Evolutionary conservation across 1,140 invertebrate genomes (phyloP), one percentile per base, ranked within the genome.

Genomic region (Tribolium castaneum): DNA sequence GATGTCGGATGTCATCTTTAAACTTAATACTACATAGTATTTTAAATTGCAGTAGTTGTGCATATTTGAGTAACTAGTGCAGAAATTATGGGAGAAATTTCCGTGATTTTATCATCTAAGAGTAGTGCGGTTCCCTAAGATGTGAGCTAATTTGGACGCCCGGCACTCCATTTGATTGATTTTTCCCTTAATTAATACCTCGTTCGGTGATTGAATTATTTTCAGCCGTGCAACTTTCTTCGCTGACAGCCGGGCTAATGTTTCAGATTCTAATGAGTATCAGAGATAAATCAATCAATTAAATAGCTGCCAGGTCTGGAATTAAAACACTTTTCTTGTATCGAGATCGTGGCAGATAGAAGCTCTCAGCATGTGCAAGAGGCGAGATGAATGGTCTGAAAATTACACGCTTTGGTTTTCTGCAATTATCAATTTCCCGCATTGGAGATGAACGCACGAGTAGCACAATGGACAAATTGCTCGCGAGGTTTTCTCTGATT

Each of bases 351-450:
- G 39, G 12, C 52, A 16, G 12, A 25, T 59, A 25, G 39, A 45
- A 45, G 10, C 54, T 19, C 30, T 22, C 14, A 59, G 10, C 22
- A 56, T 25, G 22, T 22, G 10, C 7, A 25, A n/a, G 54, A 30
- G 12, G 14, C 9, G 16, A 16, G 16, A 59, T 59, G 14, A 66
- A 66, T 35, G 25, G 19, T 35, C 34, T 1, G 59, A 35, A 66
- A 66, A 66, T 66, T 66, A 66, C 30, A 66, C 30, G 30, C 59
- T 66, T 66, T 14, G 14, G 9, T 35, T 66, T 66, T 35, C n/a
- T 22, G 19, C 59, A 35, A 66, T 66, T 66, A 66, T n/a, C 59
- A 14, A 66, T 66, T 66, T 35, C 30, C 34, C 34, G 30, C 59
- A 35, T 35, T 66, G 7, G 10, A 19, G 13, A 52, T 52, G 16